Conservation (phyloP, 2,888 invertebrate species). For the Macrophya annulata region DNA sequence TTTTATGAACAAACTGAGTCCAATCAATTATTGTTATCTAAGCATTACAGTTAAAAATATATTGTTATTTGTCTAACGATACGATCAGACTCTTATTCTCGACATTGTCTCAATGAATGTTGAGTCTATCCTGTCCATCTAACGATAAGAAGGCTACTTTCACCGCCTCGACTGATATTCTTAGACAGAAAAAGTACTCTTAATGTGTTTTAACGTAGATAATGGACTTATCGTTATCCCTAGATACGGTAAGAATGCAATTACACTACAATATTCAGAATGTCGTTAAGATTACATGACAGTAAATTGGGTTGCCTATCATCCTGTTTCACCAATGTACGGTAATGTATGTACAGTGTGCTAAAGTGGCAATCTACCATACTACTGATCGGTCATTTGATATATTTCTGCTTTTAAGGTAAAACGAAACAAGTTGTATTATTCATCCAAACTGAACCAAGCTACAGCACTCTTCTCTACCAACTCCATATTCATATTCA, state of each 20-base stretch:
- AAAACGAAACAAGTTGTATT: not conserved
- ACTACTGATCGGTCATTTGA: not conserved
- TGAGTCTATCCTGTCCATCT: not conserved
- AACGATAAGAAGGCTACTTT: not conserved
- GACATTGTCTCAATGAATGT: not conserved
- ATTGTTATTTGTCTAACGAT: too few relatives aligned
- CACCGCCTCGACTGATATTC: not conserved
- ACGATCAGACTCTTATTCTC: not conserved
- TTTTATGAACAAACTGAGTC: too few relatives aligned
- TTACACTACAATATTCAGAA: not conserved
- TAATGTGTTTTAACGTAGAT: too few relatives aligned
- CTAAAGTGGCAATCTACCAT: not conserved
- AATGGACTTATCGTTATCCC: too few relatives aligned
- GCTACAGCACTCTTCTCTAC: not conserved
- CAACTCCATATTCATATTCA: not conserved
- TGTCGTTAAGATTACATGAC: not conserved
- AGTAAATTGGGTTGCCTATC: constrained; percentile 3
- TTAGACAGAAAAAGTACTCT: not conserved
- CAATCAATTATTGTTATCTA: too few relatives aligned
- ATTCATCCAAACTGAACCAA: not conserved
- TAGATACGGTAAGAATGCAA: not conserved
- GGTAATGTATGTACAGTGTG: not conserved
- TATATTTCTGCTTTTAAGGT: not conserved
- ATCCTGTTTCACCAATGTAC: not conserved
- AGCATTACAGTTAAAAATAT: too few relatives aligned